Percentiles rank a stretch among this genome's conserved stretches.
Conservation (phyloP, 2,797 vertebrate genomes). For the Echeneis naucrates region DNA sequence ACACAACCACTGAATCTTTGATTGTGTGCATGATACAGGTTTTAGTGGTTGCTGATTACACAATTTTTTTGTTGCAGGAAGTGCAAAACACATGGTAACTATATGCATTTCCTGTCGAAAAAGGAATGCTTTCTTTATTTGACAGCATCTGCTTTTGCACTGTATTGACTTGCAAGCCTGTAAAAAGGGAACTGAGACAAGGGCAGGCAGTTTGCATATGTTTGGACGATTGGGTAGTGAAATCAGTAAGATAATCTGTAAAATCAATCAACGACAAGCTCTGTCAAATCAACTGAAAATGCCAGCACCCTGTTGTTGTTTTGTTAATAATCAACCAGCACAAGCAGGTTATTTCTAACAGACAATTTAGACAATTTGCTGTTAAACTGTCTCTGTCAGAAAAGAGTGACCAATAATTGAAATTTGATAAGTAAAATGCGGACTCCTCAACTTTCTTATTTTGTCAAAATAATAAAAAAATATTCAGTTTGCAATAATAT, state of each 20-base stretch:
- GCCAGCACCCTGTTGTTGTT: not conserved
- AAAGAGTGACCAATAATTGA: no score
- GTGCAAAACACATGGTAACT: not conserved
- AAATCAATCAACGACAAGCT: not conserved
- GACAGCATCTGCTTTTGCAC: not conserved
- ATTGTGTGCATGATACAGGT: not conserved
- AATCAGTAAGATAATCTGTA: not conserved
- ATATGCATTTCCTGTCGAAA: not conserved
- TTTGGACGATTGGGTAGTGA: not conserved
- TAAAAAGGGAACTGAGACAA: constrained; percentile 4
- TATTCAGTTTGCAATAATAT: not conserved
- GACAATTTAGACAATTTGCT: not conserved
- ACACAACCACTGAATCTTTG: not conserved
- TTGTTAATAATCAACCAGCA: no score
- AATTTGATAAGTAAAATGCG: not conserved
- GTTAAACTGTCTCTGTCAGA: not conserved
- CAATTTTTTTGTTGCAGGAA: constrained; percentile 9
- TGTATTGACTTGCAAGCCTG: not conserved
- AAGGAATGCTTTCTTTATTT: not conserved
- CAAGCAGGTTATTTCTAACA: not conserved
- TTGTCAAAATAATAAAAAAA: not conserved
- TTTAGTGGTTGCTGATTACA: constrained; percentile 18
- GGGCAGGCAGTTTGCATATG: not conserved
- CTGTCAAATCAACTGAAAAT: not conserved
- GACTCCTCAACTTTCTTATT: no score